phyloP scores from a whole-genome alignment of 2,113 vertebrate species.

The Mixornis gularis region DNA sequence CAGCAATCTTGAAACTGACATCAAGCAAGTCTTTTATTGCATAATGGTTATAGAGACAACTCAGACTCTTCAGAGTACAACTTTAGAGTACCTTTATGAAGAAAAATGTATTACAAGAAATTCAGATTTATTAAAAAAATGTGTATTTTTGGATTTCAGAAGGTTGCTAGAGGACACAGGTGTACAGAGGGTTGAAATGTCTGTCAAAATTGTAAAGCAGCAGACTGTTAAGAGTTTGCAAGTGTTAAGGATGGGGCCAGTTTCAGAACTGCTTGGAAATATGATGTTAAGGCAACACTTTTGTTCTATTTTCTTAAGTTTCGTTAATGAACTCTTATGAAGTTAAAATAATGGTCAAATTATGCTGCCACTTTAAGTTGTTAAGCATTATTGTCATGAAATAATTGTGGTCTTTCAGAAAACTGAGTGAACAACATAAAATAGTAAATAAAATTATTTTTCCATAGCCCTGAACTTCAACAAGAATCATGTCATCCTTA shows the following conservation, averaged over 20 bases:
- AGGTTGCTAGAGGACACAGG: background rate
- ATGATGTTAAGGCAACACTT: background rate
- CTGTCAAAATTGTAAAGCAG: background rate
- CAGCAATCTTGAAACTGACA: background rate
- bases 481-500: background rate
- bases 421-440: background rate
- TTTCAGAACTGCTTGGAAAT: background rate
- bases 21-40: background rate
- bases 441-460: background rate
- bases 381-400: background rate
- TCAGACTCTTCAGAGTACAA: background rate
- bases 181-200: background rate
- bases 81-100: background rate
- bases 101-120: background rate
- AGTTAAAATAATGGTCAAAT: background rate
- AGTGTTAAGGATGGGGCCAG: background rate
- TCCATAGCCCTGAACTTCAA: background rate
- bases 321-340: background rate
- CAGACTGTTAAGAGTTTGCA: background rate
- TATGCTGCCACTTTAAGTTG: background rate
- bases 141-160: background rate
- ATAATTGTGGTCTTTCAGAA: background rate
- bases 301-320: background rate
- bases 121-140: background rate
- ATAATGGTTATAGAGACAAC: background rate